phyloP scores from a whole-genome alignment of 2,113 vertebrate species.

The Archilochus colubris region DNA sequence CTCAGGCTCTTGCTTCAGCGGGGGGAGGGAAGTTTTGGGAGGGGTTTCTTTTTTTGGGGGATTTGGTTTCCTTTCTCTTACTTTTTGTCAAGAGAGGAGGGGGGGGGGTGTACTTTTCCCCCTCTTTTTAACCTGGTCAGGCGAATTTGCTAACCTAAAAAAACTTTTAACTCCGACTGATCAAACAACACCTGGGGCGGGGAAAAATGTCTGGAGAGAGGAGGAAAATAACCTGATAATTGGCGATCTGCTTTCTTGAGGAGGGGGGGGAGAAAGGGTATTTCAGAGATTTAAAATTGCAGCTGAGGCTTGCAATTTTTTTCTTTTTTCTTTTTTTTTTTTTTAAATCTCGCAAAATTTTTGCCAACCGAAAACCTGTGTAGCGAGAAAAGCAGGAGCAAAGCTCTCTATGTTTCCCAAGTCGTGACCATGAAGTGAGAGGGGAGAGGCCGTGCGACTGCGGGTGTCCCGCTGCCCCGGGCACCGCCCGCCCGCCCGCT shows the following conservation, averaged over 20 bases:
- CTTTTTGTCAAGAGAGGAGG: not conserved
- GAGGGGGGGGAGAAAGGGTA: not conserved
- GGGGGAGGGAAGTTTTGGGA: not conserved
- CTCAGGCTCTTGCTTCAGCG: constrained; percentile 44
- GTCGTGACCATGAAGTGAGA: constrained; percentile 71
- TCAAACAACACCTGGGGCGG: not conserved
- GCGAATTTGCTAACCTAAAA: not conserved
- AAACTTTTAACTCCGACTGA: constrained; percentile 47
- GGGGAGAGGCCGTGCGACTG: constrained; percentile 1
- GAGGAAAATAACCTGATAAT: constrained; percentile 60
- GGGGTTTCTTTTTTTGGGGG: not conserved
- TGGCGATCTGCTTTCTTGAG: not conserved
- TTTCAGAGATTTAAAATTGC: constrained; percentile 26
- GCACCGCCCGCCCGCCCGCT: not conserved
- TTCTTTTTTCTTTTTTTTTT: no score
- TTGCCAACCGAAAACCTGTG: not conserved
- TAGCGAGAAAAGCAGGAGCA: not conserved
- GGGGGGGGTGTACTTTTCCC: not conserved
- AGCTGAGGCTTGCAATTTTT: not conserved
- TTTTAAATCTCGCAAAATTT: not conserved
- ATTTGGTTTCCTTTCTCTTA: not conserved
- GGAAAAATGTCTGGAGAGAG: constrained; percentile 71
- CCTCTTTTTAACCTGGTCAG: not conserved
- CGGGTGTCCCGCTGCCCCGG: constrained; percentile 32
- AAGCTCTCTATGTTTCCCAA: constrained; percentile 29